A percentile compares a stretch with the other conserved stretches of the same genome.
Conservation (phyloP, 2,888 invertebrate genomes). For the Euproctis similis region DNA sequence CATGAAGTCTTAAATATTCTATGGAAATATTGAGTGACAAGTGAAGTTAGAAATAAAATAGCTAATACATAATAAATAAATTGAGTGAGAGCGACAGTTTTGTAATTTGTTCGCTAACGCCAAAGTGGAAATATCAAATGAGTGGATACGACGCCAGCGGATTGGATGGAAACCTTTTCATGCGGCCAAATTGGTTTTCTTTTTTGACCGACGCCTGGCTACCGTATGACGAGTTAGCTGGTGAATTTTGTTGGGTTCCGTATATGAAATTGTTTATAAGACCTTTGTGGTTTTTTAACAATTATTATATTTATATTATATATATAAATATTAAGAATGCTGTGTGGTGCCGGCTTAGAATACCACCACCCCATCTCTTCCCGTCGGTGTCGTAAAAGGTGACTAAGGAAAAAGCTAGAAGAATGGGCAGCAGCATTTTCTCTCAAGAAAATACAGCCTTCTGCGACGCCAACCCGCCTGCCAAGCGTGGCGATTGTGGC, state of each 20-base stretch:
- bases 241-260: constrained; percentile 42
- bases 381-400: too few relatives aligned
- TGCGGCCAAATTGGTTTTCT: constrained; percentile 74
- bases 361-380: too few relatives aligned
- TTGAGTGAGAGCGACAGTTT: constrained; percentile 50
- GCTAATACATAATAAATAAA: constrained; percentile 48
- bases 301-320: too few relatives aligned
- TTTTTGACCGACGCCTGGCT: constrained; percentile 60
- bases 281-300: too few relatives aligned
- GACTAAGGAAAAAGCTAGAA: too few relatives aligned
- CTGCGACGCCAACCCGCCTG: too few relatives aligned
- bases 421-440: too few relatives aligned
- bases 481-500: too few relatives aligned
- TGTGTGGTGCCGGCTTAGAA: too few relatives aligned
- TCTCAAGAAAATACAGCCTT: too few relatives aligned
- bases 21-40: constrained; percentile 56
- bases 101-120: constrained; percentile 70
- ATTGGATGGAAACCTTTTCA: constrained; percentile 73
- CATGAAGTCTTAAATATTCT: constrained; percentile 51
- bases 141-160: constrained; percentile 64
- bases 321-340: too few relatives aligned
- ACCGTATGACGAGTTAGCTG: constrained; percentile 63
- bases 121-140: constrained; percentile 71
- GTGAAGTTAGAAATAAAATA: constrained; percentile 65
- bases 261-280: too few relatives aligned